Conservation (phyloP, 2,113 vertebrate genomes). For the Sphyrna mokarran region DNA sequence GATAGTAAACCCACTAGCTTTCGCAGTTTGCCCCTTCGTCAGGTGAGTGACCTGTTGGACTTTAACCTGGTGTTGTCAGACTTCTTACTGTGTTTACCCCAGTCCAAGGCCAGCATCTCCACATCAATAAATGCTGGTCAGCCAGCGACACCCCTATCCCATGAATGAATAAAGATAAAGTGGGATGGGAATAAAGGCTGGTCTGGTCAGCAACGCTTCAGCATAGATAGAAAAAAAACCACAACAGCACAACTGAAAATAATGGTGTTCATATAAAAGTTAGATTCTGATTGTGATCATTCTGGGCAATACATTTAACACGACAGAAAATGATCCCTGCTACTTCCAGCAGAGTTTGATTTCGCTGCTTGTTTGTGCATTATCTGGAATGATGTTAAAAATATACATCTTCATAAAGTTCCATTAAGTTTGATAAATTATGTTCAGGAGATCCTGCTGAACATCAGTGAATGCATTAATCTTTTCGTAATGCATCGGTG, state of each 20-base stretch:
- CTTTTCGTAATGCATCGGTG: not conserved
- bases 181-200: too few relatives aligned
- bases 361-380: not conserved
- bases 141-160: too few relatives aligned
- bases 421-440: constrained; percentile 21
- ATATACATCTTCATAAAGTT: constrained; percentile 14
- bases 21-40: too few relatives aligned
- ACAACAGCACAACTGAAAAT: not conserved
- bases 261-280: not conserved
- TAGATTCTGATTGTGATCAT: not conserved
- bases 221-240: too few relatives aligned
- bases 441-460: not conserved
- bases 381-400: not conserved
- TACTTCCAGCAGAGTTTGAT: not conserved
- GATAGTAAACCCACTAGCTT: too few relatives aligned
- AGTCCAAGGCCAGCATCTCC: too few relatives aligned
- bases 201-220: too few relatives aligned
- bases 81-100: too few relatives aligned
- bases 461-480: not conserved
- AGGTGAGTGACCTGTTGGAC: too few relatives aligned
- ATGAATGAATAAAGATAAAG: too few relatives aligned
- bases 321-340: not conserved
- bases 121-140: too few relatives aligned
- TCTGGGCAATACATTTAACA: not conserved
- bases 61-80: too few relatives aligned